These are phyloP conservation scores for Chrysomallon squamiferum DNA, from an alignment of 1,140 invertebrate species.

Conservation along the genomic window DNA sequence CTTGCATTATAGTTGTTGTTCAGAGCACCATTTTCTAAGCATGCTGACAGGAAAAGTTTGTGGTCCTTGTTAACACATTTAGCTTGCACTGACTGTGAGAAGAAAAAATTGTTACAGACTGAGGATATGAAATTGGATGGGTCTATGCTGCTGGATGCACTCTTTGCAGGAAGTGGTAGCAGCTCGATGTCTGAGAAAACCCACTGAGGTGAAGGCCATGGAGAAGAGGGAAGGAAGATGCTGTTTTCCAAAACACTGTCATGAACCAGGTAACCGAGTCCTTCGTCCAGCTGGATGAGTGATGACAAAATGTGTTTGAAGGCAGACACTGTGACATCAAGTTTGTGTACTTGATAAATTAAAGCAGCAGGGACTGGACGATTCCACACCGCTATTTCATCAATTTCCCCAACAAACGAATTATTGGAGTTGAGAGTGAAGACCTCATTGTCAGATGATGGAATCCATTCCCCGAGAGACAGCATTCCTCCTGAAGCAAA, in stretches of 20 bases:
- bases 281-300: slow-evolving; percentile 31
- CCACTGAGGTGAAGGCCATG: slow-evolving; percentile 40
- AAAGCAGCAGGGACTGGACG: slow-evolving; percentile 19
- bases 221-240: slow-evolving; percentile 25
- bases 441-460: slow-evolving; percentile 18
- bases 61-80: slow-evolving; percentile 14
- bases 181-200: slow-evolving; percentile 26
- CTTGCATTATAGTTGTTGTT: slow-evolving; percentile 10
- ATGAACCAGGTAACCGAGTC: slow-evolving; percentile 26
- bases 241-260: slow-evolving; percentile 22
- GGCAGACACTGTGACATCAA: slow-evolving; percentile 26
- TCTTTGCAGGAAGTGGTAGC: background rate
- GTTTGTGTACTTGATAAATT: slow-evolving; percentile 30
- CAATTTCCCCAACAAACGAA: slow-evolving; percentile 26
- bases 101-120: slow-evolving; percentile 26
- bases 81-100: slow-evolving; percentile 1
- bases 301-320: slow-evolving; percentile 23
- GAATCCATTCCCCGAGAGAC: slow-evolving; percentile 31
- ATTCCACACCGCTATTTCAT: slow-evolving; percentile 35
- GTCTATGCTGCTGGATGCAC: slow-evolving; percentile 1
- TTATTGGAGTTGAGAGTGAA: slow-evolving; percentile 11
- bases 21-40: slow-evolving; percentile 8
- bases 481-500: slow-evolving; percentile 22
- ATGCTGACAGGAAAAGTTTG: slow-evolving; percentile 19
- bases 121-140: background rate